Evolutionary conservation across 1,140 invertebrate species (phyloP), one percentile per base, ranked within the genome.

Genomic region (Brachionus rubens): DNA sequence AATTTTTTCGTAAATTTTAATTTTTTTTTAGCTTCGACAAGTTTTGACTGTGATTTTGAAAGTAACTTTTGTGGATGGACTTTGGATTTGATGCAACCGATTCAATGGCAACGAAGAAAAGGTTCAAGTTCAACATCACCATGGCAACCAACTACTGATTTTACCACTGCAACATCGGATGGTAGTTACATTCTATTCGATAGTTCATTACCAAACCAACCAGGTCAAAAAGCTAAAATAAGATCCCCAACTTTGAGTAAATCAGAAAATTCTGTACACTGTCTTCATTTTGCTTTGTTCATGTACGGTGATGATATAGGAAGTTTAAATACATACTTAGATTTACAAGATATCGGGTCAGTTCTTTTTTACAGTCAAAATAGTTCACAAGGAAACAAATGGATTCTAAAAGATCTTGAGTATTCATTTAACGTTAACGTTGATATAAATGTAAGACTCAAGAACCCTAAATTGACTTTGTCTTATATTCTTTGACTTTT

Each of bases 141-240:
- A 12, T 81, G 82, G 19, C 82, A 82, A 21, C 83, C 83, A 0
- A 87, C 87, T 4, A 87, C 86, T 80, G 91, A 92, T 81, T 91
- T 86, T 75, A 86, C 86, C n/a, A 79, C 78, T 50, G 80, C 62
- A 68, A 77, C 65, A 47, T 52, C 78, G 1, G 76, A 76, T 80
- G 86, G 85, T 41, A 82, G 80, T 70, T 43, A 65, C 43, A 24
- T 43, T 9, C 21, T 65, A 40, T 4, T 78, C n/a, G 78, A 75
- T 14, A 68, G 62, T 3, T 72, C 48, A n/a, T 72, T 75, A 28
- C 33, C 56, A 10, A 40, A 19, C 26, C 41, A 41, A 30, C 28
- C 16, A n/a, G 33, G 68, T 36, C 68, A 72, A 72, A 72, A 48
- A 54, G 68, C 68, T 21, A 72, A 4, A 81, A 76, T 84, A 12